Base-by-base conservation (phyloP, 92 coral and sea anemone genomes). In the Metridium senile region DNA sequence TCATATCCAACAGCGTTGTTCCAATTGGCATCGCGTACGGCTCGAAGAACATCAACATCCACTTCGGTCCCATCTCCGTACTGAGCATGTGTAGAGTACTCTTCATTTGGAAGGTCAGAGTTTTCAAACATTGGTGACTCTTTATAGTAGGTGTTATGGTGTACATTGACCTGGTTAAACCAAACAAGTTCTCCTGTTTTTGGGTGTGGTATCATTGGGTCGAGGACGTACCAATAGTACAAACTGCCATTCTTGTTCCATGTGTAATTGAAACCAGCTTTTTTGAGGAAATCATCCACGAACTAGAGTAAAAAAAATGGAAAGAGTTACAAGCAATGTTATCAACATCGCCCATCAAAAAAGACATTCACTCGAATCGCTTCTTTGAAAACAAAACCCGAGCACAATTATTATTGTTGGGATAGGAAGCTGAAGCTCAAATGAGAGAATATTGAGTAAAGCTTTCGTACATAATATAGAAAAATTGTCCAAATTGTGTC, bases 71-170 rank as follows among this genome's bases (percentile, higher is more conserved):
- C 94, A 74, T 92, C 97, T 7, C 94, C 97, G 62, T 93, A 93
- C 8, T 71, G 57, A 13, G 90, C 58, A 64, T 90, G 98, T 11
- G 94, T 89, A 19, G 95, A 93, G 80, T 84, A 93, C 86, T 71
- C 77, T 81, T 91, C 63, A 26, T 91, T 83, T 0, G 89, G 87
- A 45, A 90, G 70, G 3, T 73, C 72, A 21, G 72, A 76, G 30
- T 87, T 96, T 17, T 82, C 86, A 70, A 83, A 93, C 96, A 93
- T 90, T 11, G 98, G 97, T 9, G 97, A 93, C 52, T 93, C 97
- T 64, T 85, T 88, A 83, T 79, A 93, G 82, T 88, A 93, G 16
- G 98, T 79, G 75, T 92, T 82, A 76, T 93, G 98, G 57, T 90
- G 97, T 1, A 86, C 97, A 39, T 84, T 81, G 11, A 90, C 84